Evolutionary conservation across 2,797 vertebrate species (phyloP).

Genomic region (Mergus octosetaceus): DNA sequence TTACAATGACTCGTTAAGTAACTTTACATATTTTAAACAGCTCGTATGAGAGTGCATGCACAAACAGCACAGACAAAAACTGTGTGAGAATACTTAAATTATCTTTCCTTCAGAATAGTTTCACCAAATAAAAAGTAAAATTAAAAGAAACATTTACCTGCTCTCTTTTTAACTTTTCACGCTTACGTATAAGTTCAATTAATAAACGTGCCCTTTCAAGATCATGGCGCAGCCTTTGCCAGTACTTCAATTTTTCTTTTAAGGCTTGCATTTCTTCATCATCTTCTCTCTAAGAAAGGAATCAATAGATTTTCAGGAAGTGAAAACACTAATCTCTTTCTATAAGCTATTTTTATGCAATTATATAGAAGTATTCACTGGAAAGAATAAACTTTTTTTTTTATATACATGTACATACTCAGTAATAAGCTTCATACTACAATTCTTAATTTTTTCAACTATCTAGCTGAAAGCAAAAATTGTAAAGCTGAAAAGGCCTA

Average conservation of each 20-base stretch:
- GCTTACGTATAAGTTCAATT: conserved; percentile 94
- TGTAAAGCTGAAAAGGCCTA: background rate
- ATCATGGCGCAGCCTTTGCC: conserved; percentile 95
- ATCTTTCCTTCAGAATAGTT: background rate
- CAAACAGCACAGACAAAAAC: background rate
- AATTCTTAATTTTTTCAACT: background rate
- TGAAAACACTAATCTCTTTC: background rate
- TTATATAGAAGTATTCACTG: background rate
- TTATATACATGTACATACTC: background rate
- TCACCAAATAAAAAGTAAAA: background rate
- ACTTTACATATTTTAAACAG: background rate
- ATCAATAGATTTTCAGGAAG: background rate
- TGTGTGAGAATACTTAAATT: background rate
- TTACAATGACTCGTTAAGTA: background rate
- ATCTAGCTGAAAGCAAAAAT: background rate
- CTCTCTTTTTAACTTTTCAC: conserved; percentile 97
- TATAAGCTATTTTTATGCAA: background rate
- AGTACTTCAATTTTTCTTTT: conserved; percentile 95
- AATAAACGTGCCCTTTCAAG: conserved; percentile 92
- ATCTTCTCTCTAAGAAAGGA: conserved; percentile 83
- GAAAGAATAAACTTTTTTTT: background rate
- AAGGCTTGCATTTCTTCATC: conserved; percentile 92
- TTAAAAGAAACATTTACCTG: conserved; percentile 80
- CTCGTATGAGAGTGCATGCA: accelerated
- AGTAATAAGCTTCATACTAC: background rate